Base-by-base conservation (phyloP, 1,140 invertebrate species). In the Drosophila chauvacae region DNA sequence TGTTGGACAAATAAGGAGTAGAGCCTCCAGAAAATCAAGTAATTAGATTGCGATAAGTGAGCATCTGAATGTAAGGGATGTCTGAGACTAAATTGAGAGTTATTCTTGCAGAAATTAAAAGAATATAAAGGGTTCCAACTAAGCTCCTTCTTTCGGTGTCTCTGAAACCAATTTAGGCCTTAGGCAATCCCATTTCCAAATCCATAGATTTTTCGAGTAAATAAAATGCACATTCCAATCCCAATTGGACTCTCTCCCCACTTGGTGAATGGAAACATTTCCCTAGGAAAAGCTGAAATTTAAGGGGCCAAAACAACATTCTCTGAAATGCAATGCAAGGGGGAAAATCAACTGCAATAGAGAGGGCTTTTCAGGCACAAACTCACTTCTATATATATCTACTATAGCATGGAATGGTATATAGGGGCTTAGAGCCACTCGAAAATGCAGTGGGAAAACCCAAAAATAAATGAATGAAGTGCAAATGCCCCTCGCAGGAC, bases 281-380 rank as follows among this genome's bases (percentile, higher is more conserved):
- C 11, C 18, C 56, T 30, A 30, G 37, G 30, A 58, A 58, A 53
- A 45, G 20, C 10, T 28, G 16, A 68, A 47, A 47, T 70, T 69
- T 39, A 37, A 60, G 35, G 41, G 39, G 37, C 42, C 42, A 60
- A 10, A 56, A 56, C 20, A 26, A n/a, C 53, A n/a, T 72, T 72
- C 28, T 71, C 37, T 47, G 28, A 84, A 83, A 75, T 83, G 81
- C 76, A 81, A 63, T 81, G 20, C 56, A 33, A 37, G 33, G 16
- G 50, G 35, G 5, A 13, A 61, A 44, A n/a, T 53, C 35, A 35
- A 62, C 18, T 61, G 50, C 55, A 26, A 72, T 50, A 50, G 37
- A 42, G 14, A 23, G 26, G 18, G 28, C 28, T 61, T 26, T 18
- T 23, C 58, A 44, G 33, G 2, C 47, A 20, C 18, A 23, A 18